Evolutionary conservation across 2,113 vertebrate genomes (phyloP), one percentile per base, ranked within the genome.

Genomic region (Hyperopisus bebe): DNA sequence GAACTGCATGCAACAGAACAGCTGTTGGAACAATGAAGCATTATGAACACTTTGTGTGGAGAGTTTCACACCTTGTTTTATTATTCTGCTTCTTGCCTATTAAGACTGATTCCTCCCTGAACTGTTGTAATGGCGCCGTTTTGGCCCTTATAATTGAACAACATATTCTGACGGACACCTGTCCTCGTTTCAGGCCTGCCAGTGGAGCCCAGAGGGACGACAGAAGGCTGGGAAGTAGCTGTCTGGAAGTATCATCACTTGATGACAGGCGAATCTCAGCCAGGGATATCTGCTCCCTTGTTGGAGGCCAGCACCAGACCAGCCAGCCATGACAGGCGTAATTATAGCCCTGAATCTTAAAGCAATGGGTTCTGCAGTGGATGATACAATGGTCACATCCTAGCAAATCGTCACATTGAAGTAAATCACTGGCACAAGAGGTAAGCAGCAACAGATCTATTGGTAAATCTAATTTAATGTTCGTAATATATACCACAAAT

Each of bases 211-310:
- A 51, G 15, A 6, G 27, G 5, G 24, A n/a, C n/a, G 0, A 31
- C 47, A 35, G 85, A 35, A 27, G 85, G 85, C 7, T 27, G 31
- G 85, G 47, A 53, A 19, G 11, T 13, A 15, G 50, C 85, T 31
- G 85, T 39, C 85, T 53, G 27, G 85, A 87, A 35, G 85, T 50
- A 87, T 87, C 85, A 87, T 53, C 11, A 39, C 31, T 87, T 6
- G 50, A 19, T 53, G 85, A 44, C 85, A 51, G 47, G 48, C 83
- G 11, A 48, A 27, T 47, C 83, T 50, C 44, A 27, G 83, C 46
- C 44, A n/a, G 44, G 44, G 83, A 27, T 47, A 86, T n/a, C 44
- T 31, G 83, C 83, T 86, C 83, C 44, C 46, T 86, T 27, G 46
- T 47, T 47, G 24, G 24, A 86, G 83, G 42, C 42, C 46, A 39